phyloP scores from a whole-genome alignment of 2,797 vertebrate genomes.

The Clamator glandarius region DNA sequence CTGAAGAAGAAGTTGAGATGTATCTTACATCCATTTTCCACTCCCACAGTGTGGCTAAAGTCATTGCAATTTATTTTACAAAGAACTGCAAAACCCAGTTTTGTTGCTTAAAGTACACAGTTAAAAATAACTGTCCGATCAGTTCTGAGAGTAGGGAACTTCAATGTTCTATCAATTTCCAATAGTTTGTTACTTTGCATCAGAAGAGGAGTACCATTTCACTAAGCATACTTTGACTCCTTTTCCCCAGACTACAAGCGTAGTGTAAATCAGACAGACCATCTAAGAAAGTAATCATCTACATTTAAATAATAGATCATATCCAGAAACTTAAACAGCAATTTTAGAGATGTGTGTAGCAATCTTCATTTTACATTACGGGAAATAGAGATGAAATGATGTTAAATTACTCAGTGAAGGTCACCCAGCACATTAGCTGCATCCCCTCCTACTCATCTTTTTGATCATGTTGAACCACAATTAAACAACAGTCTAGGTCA shows the following conservation, averaged over 20 bases:
- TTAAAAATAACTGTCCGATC: slow-evolving; percentile 35
- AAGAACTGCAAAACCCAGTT: slow-evolving; percentile 6
- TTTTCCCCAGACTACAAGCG: not conserved
- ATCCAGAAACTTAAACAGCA: not conserved
- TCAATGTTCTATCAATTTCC: slow-evolving; percentile 30
- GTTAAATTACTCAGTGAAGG: not conserved
- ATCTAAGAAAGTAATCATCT: not conserved
- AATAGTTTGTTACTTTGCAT: not conserved
- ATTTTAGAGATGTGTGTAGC: not conserved
- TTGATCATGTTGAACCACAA: not conserved
- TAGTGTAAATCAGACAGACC: not conserved
- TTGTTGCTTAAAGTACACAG: slow-evolving; percentile 19
- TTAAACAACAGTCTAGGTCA: not conserved
- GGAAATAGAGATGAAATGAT: not conserved
- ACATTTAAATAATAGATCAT: not conserved
- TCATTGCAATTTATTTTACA: slow-evolving; percentile 43
- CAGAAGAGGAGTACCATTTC: slow-evolving; percentile 8
- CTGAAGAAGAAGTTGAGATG: slow-evolving; percentile 18
- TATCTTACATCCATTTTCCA: not conserved
- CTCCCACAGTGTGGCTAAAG: not conserved
- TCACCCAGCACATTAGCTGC: slow-evolving; percentile 5
- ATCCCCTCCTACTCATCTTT: slow-evolving; percentile 23
- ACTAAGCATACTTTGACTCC: not conserved
- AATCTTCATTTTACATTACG: slow-evolving; percentile 1
- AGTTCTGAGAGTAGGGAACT: slow-evolving; percentile 33